Percentiles rank a stretch among this genome's conserved stretches.
Conservation (phyloP, 2,113 vertebrate genomes). For the Apistogramma diplotaenia region DNA sequence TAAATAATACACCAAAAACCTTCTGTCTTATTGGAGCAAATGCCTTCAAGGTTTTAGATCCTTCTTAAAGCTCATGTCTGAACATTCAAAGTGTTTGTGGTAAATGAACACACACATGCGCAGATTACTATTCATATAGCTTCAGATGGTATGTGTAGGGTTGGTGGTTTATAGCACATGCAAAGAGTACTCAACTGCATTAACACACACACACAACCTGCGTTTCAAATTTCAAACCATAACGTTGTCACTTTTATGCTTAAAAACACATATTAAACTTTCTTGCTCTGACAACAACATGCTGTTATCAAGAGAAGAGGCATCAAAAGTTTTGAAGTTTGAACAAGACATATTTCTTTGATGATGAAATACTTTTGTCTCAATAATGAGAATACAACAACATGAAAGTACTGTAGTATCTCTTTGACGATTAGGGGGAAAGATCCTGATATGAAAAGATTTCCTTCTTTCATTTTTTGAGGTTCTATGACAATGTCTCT, state of each 20-base stretch:
- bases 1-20: too few species aligned
- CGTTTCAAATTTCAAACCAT: not conserved
- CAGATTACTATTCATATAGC: too few species aligned
- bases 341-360: not conserved
- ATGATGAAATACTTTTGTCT: constrained; percentile 29
- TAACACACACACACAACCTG: too few species aligned
- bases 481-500: constrained; percentile 3
- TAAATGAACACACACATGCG: too few species aligned
- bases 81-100: too few species aligned
- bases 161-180: not conserved
- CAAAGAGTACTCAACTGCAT: not conserved
- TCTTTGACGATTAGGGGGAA: not conserved
- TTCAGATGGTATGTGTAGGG: not conserved
- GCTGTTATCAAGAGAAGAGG: not conserved
- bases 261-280: not conserved
- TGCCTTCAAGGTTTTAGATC: too few species aligned
- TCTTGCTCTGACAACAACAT: not conserved
- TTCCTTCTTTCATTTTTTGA: not conserved
- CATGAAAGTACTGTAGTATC: constrained; percentile 13
- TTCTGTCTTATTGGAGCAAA: too few species aligned
- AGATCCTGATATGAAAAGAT: not conserved
- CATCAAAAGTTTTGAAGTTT: constrained; percentile 1
- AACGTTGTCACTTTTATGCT: not conserved
- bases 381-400: constrained; percentile 17
- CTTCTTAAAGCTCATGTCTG: too few species aligned